A percentile compares a stretch with the other conserved stretches of the same genome.
Evolutionary conservation across 2,797 vertebrate genomes (phyloP).

Genomic region (Xiphorhynchus erythropygius): DNA sequence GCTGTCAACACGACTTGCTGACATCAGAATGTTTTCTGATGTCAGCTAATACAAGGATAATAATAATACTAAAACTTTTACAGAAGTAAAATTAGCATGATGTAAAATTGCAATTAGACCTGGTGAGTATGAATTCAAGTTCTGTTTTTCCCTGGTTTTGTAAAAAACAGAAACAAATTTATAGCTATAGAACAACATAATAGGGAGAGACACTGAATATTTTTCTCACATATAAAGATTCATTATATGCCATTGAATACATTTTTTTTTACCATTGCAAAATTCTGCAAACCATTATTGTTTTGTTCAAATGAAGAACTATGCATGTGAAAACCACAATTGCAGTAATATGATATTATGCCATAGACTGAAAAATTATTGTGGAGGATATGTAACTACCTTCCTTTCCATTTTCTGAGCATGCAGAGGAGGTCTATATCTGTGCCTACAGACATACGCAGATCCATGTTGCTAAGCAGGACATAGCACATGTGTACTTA

Average conservation of each 20-base stretch:
- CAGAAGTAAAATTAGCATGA: neutral
- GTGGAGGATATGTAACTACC: neutral
- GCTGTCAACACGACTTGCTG: neutral
- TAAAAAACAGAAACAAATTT: neutral
- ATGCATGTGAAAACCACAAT: neutral
- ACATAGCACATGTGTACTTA: fast-evolving
- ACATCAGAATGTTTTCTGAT: neutral
- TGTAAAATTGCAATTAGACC: neutral
- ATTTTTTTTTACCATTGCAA: neutral
- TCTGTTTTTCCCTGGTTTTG: neutral
- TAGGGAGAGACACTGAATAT: neutral
- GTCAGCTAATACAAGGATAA: neutral
- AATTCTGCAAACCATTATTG: neutral
- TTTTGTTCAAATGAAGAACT: neutral
- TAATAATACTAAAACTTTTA: neutral
- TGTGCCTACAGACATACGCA: neutral
- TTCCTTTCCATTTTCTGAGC: neutral
- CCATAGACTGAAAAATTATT: neutral
- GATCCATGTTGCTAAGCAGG: neutral
- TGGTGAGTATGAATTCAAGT: neutral
- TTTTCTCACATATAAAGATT: neutral
- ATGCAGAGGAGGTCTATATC: neutral
- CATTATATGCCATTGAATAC: neutral
- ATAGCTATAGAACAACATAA: neutral
- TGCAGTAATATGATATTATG: neutral